Evolutionary conservation across 2,888 invertebrate species (phyloP).

Genomic region (Sminthurinus aureus): DNA sequence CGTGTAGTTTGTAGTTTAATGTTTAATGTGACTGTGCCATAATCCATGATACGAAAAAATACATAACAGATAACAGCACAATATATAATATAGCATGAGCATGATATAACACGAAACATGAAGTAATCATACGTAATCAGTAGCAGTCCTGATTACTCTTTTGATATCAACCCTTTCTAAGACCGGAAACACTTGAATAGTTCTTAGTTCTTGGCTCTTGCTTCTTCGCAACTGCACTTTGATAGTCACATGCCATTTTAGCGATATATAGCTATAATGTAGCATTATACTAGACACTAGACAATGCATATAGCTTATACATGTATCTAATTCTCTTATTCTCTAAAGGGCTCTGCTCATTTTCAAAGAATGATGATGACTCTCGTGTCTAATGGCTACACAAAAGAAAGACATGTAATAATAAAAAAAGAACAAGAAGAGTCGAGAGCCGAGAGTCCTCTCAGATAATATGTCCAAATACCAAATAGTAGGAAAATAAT

Average conservation of each 20-base stretch:
- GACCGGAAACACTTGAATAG: constrained; percentile 34
- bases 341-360: no score
- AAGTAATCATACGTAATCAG: neutral
- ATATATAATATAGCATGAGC: neutral
- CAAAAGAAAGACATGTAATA: no score
- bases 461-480: neutral
- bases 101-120: neutral
- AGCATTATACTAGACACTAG: no score
- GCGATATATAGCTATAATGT: no score
- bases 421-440: no score
- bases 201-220: no score
- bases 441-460: no score
- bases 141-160: neutral
- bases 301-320: no score
- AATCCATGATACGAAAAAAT: neutral
- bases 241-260: neutral
- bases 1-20: no score
- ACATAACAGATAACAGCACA: neutral
- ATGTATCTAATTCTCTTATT: neutral
- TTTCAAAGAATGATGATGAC: no score
- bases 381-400: no score
- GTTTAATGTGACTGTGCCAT: no score
- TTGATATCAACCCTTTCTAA: neutral
- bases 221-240: constrained; percentile 20
- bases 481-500: neutral